Conservation (phyloP, 2,797 vertebrate genomes). For the Potorous gilbertii region DNA sequence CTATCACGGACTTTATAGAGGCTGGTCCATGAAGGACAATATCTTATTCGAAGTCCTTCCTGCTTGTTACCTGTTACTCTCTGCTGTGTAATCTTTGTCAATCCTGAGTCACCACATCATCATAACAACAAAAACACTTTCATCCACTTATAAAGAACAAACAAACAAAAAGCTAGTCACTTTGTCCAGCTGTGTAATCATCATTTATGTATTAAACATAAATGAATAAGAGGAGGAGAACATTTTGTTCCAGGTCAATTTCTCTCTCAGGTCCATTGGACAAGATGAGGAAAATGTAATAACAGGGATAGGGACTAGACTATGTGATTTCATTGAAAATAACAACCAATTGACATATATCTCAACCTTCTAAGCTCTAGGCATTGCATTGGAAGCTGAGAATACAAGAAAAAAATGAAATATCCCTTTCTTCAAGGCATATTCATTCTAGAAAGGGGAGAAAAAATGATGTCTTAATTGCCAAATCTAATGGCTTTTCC, state of each 20-base stretch:
- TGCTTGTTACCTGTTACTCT: not conserved
- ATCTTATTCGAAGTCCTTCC: not conserved
- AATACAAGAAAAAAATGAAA: not conserved
- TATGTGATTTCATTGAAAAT: not conserved
- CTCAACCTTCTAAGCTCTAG: not conserved
- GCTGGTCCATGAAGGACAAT: not conserved
- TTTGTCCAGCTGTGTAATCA: not conserved
- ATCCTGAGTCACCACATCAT: not conserved
- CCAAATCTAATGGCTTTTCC: not conserved
- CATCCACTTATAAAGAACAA: not conserved
- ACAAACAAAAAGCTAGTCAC: not conserved
- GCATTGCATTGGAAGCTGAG: not conserved
- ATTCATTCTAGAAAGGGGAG: not conserved
- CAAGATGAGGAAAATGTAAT: not conserved
- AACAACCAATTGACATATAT: not conserved
- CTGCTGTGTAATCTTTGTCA: not conserved
- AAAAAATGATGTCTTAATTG: not conserved
- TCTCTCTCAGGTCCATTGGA: not conserved
- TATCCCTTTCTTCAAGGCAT: not conserved
- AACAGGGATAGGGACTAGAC: not conserved
- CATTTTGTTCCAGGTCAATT: not conserved
- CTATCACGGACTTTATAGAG: not conserved
- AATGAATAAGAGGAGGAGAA: not conserved
- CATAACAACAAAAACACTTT: not conserved
- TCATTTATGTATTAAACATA: not conserved